A percentile compares a stretch with the other conserved stretches of the same genome.
phyloP scores from a whole-genome alignment of 2,797 vertebrate species.

The Aythya fuligula region DNA sequence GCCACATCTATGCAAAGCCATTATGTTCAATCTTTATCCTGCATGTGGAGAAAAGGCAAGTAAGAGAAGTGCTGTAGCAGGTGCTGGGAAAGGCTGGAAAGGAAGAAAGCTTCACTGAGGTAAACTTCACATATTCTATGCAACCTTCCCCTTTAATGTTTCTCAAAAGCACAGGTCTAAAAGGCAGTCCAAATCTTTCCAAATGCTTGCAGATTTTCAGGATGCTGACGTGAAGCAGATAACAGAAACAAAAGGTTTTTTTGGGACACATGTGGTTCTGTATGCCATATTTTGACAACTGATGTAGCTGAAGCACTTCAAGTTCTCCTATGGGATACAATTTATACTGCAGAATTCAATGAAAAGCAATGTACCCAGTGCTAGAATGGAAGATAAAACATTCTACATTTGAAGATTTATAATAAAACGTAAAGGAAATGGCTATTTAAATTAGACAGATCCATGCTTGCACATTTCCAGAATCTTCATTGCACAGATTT shows the following conservation, averaged over 20 bases:
- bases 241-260: not conserved
- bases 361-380: not conserved
- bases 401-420: not conserved
- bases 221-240: not conserved
- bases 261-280: not conserved
- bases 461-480: slow-evolving; percentile 49
- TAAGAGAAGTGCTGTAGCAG: not conserved
- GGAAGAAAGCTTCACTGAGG: not conserved
- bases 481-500: slow-evolving; percentile 27
- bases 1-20: not conserved
- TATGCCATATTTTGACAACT: not conserved
- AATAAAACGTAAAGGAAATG: not conserved
- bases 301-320: not conserved
- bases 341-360: not conserved
- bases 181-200: not conserved
- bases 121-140: not conserved
- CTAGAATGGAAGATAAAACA: not conserved
- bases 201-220: not conserved
- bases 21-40: not conserved
- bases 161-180: not conserved
- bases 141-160: not conserved
- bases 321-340: not conserved
- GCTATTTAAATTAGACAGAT: not conserved
- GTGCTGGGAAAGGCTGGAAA: not conserved
- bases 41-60: not conserved